These are phyloP conservation scores for Barnardius zonarius DNA, from an alignment of 2,113 vertebrate species.

Conservation along the genomic window DNA sequence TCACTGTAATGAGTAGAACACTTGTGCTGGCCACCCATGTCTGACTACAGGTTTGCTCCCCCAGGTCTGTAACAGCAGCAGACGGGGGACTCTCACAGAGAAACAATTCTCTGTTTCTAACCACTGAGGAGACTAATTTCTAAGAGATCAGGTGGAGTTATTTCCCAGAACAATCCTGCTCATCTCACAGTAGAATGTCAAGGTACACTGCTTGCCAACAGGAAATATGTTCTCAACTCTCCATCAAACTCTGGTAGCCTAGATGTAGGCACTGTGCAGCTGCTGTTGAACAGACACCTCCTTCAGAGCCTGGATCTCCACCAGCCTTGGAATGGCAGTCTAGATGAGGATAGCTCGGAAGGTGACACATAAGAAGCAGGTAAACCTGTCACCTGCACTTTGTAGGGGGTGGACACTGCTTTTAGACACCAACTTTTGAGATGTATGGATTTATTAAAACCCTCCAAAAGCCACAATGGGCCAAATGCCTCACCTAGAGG, in stretches of 20 bases:
- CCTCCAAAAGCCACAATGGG: rapidly evolving
- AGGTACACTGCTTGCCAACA: neutral
- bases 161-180: neutral
- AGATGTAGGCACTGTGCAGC: neutral
- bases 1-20: neutral
- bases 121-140: neutral
- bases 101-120: neutral
- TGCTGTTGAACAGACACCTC: neutral
- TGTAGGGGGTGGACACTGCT: neutral
- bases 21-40: neutral
- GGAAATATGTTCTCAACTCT: neutral
- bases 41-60: neutral
- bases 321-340: neutral
- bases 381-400: neutral
- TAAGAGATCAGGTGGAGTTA: neutral
- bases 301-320: neutral
- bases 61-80: neutral
- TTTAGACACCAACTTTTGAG: neutral
- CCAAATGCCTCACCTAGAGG: neutral
- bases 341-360: neutral
- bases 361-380: neutral
- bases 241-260: neutral
- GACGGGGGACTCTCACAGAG: neutral
- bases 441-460: neutral
- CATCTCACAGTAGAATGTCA: neutral